Base-by-base conservation (phyloP, 2,888 invertebrate genomes). In the Odontothrips loti region DNA sequence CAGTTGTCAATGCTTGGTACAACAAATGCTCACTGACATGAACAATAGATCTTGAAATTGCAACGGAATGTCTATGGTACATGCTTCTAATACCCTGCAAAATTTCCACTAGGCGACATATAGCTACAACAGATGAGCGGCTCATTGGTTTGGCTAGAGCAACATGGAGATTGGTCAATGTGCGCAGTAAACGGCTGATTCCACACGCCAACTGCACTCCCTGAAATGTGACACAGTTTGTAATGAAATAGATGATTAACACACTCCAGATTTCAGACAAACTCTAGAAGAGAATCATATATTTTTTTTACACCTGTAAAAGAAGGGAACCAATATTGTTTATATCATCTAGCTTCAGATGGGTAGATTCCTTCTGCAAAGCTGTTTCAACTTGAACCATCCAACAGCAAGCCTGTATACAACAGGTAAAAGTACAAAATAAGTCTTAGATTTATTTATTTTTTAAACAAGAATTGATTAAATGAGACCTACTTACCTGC, bases 101-200 rank as follows among this genome's bases (percentile, higher is more conserved):
- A 82, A 95, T 89, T 87, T 97, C 96, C 81, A 96, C 90, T 43
- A 96, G 89, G 85, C 93, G 92, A 88, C 96, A 96, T 80, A 97
- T 88, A 4, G 92, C 90, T 83, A 94, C 89, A 17, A 96, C 90
- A 68, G 92, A 91, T 58, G 91, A 91, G 86, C 94, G 94, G 0
- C 93, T 91, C 89, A 98, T 92, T 6, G 96, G 94, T 85, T 92
- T 90, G 47, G 92, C 91, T 80, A 95, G 89, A 23, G 91, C 89
- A 15, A 92, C 89, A 86, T 94, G 94, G 47, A 94, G 88, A 86
- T 93, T 93, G 81, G 93, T 91, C 15, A 94, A 85, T 0, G 89
- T 88, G 82, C 90, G 89, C 63, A 92, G 88, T 23, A 90, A 86
- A 82, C 90, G 90, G 85, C 91, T 91, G 48, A 93, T 90, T 85